Conservation (phyloP, 2,797 vertebrate genomes). For the Serranus cabrilla region DNA sequence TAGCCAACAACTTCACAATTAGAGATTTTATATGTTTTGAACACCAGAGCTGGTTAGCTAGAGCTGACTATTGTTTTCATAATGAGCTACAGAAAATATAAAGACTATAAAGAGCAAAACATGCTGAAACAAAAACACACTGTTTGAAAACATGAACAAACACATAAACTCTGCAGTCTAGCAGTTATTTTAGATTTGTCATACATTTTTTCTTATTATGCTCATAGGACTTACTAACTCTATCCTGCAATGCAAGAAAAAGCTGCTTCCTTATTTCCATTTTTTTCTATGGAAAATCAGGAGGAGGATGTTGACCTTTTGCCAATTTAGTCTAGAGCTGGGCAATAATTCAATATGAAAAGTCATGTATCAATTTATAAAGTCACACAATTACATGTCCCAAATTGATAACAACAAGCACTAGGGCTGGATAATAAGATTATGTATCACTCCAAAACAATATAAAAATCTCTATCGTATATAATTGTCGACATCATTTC, state of each 20-base stretch:
- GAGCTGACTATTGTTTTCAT: not conserved
- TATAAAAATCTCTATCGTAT: too few species aligned
- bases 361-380: too few species aligned
- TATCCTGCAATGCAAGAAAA: not conserved
- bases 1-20: slow-evolving; percentile 11
- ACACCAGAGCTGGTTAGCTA: not conserved
- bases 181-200: not conserved
- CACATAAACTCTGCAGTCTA: not conserved
- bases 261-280: not conserved
- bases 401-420: too few species aligned
- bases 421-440: too few species aligned
- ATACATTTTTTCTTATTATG: not conserved
- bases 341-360: too few species aligned
- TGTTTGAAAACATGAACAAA: not conserved
- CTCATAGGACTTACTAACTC: not conserved
- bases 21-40: slow-evolving; percentile 9
- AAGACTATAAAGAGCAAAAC: not conserved
- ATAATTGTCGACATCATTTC: too few species aligned
- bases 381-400: too few species aligned
- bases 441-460: too few species aligned
- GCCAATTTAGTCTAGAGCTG: too few species aligned
- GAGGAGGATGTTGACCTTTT: not conserved
- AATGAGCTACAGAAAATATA: not conserved
- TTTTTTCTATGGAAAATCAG: not conserved
- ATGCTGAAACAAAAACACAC: not conserved